phyloP scores from a whole-genome alignment of 1,140 invertebrate species.

The Pogonomyrmex barbatus region DNA sequence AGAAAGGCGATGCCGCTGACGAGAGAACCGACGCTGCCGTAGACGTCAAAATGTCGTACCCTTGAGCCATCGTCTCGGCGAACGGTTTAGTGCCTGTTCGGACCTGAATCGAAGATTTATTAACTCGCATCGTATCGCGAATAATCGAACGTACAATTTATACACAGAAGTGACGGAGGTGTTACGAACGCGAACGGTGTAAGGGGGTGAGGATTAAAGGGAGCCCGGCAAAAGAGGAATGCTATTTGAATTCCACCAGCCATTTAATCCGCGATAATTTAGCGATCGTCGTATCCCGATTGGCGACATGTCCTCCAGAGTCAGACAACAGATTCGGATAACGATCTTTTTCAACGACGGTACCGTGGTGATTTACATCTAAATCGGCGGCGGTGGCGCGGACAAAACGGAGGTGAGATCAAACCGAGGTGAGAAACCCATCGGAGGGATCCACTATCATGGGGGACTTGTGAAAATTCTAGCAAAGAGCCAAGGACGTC shows the following conservation, averaged over 20 bases:
- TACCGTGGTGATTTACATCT: constrained; percentile 82
- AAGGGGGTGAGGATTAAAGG: neutral
- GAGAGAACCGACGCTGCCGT: constrained; percentile 25
- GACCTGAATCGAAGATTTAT: constrained; percentile 40
- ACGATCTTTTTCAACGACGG: constrained; percentile 82
- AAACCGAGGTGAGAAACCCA: neutral
- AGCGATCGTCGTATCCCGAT: neutral
- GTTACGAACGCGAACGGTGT: neutral
- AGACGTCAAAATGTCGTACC: constrained; percentile 43
- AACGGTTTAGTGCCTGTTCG: constrained; percentile 31
- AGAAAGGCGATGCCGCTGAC: constrained; percentile 32
- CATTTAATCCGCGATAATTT: constrained; percentile 17
- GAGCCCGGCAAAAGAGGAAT: constrained; percentile 34
- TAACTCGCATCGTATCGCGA: constrained; percentile 33
- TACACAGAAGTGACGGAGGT: neutral
- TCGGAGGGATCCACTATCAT: neutral
- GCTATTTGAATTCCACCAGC: neutral
- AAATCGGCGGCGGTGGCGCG: constrained; percentile 37
- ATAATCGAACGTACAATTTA: constrained; percentile 25
- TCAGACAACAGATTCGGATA: constrained; percentile 81
- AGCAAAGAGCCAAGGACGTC: neutral
- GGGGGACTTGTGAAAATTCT: constrained; percentile 19
- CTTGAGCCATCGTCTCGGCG: constrained; percentile 36
- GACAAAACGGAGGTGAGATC: neutral
- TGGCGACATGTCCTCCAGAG: constrained; percentile 79